Conservation (phyloP, 2,797 vertebrate genomes). For the Gephyroberyx darwinii region DNA sequence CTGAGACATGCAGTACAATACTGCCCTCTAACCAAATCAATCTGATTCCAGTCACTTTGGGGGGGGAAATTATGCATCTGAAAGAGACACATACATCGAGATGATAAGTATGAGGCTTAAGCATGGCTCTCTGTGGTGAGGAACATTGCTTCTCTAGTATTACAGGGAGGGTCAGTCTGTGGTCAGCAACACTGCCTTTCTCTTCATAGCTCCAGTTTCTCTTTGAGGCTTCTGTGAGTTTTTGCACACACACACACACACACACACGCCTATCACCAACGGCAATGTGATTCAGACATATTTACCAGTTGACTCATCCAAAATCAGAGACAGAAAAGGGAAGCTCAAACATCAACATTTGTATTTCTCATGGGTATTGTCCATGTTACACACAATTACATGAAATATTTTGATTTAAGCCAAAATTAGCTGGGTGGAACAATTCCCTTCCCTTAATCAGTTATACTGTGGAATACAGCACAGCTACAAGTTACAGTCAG, state of each 20-base stretch:
- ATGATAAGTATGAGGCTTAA: slow-evolving; percentile 1
- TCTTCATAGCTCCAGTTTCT: slow-evolving; percentile 41
- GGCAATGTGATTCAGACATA: slow-evolving; percentile 54
- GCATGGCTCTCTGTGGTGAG: not conserved
- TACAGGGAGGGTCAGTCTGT: slow-evolving; percentile 33
- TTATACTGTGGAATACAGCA: slow-evolving; percentile 21
- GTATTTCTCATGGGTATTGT: not conserved
- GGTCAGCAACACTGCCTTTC: slow-evolving; percentile 36
- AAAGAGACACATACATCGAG: not conserved
- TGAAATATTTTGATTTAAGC: not conserved
- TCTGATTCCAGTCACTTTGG: not conserved
- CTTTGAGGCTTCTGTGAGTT: slow-evolving; percentile 26
- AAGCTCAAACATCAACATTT: slow-evolving; percentile 20
- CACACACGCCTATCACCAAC: slow-evolving; percentile 16
- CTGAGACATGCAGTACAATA: no score
- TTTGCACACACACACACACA: slow-evolving; percentile 1
- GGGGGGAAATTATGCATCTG: no score
- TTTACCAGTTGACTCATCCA: slow-evolving; percentile 58
- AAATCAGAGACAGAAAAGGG: slow-evolving; percentile 32
- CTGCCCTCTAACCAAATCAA: not conserved
- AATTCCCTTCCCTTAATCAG: not conserved
- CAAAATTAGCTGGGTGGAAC: not conserved
- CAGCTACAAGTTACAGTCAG: slow-evolving; percentile 19
- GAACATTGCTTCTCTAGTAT: slow-evolving; percentile 31
- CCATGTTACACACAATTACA: slow-evolving; percentile 10